phyloP scores from a whole-genome alignment of 1,140 invertebrate species.

The Apis cerana region DNA sequence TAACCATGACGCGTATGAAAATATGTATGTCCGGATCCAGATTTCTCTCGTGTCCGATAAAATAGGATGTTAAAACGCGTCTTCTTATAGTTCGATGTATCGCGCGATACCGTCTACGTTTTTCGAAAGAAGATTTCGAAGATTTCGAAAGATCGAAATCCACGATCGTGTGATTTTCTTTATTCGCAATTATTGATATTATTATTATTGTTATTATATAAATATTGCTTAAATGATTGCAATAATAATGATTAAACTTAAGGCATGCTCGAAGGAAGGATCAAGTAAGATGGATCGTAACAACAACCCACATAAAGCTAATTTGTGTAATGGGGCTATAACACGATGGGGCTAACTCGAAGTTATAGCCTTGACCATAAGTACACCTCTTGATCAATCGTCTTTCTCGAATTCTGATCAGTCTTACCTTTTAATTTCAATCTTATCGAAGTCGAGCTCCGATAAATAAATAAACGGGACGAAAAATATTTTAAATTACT shows the following conservation, averaged over 20 bases:
- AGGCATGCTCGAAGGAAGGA: neutral
- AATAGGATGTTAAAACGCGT: neutral
- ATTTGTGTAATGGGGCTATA: neutral
- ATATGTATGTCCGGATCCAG: neutral
- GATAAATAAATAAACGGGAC: no score
- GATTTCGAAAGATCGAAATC: no score
- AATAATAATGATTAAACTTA: neutral
- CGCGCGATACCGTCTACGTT: no score
- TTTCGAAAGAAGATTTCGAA: no score
- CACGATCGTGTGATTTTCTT: no score
- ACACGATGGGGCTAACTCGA: neutral
- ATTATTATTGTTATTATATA: no score
- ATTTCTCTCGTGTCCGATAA: neutral
- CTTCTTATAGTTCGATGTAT: neutral
- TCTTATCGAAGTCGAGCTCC: no score
- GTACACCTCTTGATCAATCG: neutral
- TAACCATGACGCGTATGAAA: constrained; percentile 6
- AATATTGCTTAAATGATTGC: neutral
- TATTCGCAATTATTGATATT: no score
- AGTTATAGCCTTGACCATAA: neutral
- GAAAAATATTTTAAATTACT: no score
- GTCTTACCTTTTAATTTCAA: neutral
- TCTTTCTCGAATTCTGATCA: neutral
- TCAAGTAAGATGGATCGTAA: constrained; percentile 9
- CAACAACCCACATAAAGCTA: neutral